Base-by-base conservation (phyloP, 1,140 invertebrate genomes). In the Stegodyphus mimosarum region DNA sequence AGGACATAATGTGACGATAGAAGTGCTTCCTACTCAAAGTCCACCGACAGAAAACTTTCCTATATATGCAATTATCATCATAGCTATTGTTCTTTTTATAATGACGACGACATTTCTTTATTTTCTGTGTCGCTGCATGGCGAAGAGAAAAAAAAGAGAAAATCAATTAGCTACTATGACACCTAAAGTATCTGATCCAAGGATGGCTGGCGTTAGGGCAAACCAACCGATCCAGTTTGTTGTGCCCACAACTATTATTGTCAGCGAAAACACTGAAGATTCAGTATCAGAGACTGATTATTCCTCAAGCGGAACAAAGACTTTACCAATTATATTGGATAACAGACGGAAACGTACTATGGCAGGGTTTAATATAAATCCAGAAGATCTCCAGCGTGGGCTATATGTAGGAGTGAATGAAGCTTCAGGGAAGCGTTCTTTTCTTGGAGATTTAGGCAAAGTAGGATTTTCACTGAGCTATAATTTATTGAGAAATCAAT, bases 221-320 rank as follows among this genome's bases (percentile, higher is more conserved):
- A 67, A 76, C 17, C 86, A 88, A 11, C 76, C 87, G 5, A 88
- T 88, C 13, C 67, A 87, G 18, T 88, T 88, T 51, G 86, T 88
- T 6, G 87, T 88, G 17, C 87, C 87, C 10, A 88, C 77, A 3
- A 87, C 86, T 7, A 80, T 87, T 6, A 63, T 80, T 7, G 6
- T 84, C n/a, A 78, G 60, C 6, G 84, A 86, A 49, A 87, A 84
- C 15, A 84, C 86, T 0, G 86, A 87, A 63, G 84, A 80, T 6
- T 86, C 84, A 11, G 73, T 81, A 13, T 87, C 87, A 5, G 84
- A 86, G 15, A 86, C 83, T 7, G 87, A 88, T 13, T 84, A 87
- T 55, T 87, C 87, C 0, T 86, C 83, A 6, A 74, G 83, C 33
- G 86, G 86, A 11, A 52, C 87, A 5, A 86, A 87, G 55, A 77